Percentiles rank a stretch among this genome's conserved stretches.
Evolutionary conservation across 2,113 vertebrate species (phyloP).

Genomic region (Paramormyrops kingsleyae): DNA sequence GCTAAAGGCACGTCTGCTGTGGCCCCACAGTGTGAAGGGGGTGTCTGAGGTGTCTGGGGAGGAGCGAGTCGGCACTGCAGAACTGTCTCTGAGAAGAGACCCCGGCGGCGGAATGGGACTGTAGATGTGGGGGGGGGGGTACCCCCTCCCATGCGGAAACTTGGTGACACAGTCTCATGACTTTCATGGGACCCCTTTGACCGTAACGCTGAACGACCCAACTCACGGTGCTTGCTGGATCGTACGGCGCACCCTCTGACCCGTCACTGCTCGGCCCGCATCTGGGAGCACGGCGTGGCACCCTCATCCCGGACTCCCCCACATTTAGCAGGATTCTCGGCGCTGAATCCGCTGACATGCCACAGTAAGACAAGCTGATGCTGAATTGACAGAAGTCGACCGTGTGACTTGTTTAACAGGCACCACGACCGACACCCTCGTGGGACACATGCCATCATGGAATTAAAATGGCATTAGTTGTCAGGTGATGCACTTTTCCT

Average conservation of each 20-base stretch:
- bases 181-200: not conserved
- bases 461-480: constrained; percentile 31
- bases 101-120: not conserved
- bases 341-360: constrained; percentile 26
- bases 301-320: not conserved
- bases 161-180: not conserved
- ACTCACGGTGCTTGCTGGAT: not conserved
- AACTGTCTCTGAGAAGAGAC: not conserved
- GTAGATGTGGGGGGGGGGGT: not conserved
- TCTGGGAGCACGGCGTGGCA: not conserved
- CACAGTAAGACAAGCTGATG: constrained; percentile 36
- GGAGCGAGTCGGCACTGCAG: not conserved
- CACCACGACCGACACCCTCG: constrained; percentile 33
- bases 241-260: not conserved
- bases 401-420: constrained; percentile 37
- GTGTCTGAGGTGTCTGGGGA: not conserved
- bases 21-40: not conserved
- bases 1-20: not conserved
- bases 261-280: not conserved
- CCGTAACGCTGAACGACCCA: not conserved
- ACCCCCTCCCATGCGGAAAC: not conserved
- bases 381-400: constrained; percentile 35
- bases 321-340: constrained; percentile 17
- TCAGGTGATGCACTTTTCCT: constrained; percentile 15
- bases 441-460: constrained; percentile 24